These are phyloP conservation scores for Neocrepidodera transversa DNA, from an alignment of 2,888 invertebrate species.

Conservation along the genomic window DNA sequence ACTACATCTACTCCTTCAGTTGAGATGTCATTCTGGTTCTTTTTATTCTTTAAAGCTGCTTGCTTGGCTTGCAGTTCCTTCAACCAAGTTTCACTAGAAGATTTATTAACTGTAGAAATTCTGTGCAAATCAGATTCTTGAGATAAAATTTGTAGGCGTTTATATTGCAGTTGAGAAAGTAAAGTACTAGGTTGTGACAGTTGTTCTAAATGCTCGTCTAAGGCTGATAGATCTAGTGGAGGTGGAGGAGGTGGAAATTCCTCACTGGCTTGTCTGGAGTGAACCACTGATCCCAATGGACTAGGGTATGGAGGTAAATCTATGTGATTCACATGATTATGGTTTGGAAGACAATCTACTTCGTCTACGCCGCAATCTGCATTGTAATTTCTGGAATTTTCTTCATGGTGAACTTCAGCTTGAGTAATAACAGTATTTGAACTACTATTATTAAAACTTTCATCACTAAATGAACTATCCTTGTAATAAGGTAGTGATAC, in stretches of 20 bases:
- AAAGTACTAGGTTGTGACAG: slow-evolving; percentile 58
- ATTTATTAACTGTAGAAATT: slow-evolving; percentile 43
- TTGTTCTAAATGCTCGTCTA: slow-evolving; percentile 65
- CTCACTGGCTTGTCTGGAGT: slow-evolving; percentile 86
- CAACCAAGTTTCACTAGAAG: slow-evolving; percentile 72
- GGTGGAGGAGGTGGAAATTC: slow-evolving; percentile 91
- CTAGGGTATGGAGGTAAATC: slow-evolving; percentile 84
- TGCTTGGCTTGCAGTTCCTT: slow-evolving; percentile 83
- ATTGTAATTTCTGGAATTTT: slow-evolving; percentile 60
- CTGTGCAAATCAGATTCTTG: slow-evolving; percentile 58
- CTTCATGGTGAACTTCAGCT: slow-evolving; percentile 86
- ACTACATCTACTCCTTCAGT: slow-evolving; percentile 48
- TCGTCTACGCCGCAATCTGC: slow-evolving; percentile 67
- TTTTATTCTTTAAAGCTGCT: slow-evolving; percentile 67
- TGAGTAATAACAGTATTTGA: slow-evolving; percentile 72
- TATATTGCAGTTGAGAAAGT: slow-evolving; percentile 70
- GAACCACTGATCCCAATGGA: slow-evolving; percentile 76
- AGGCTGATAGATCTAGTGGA: slow-evolving; percentile 72
- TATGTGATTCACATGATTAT: slow-evolving; percentile 58
- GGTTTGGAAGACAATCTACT: slow-evolving; percentile 69
- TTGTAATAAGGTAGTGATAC: slow-evolving; percentile 51
- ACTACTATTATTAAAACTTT: slow-evolving; percentile 41
- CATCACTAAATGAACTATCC: slow-evolving; percentile 43
- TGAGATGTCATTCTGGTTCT: slow-evolving; percentile 59
- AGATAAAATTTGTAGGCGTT: slow-evolving; percentile 68